Evolutionary conservation across 2,888 invertebrate genomes (phyloP).

Genomic region (Glaucopsyche alexis): DNA sequence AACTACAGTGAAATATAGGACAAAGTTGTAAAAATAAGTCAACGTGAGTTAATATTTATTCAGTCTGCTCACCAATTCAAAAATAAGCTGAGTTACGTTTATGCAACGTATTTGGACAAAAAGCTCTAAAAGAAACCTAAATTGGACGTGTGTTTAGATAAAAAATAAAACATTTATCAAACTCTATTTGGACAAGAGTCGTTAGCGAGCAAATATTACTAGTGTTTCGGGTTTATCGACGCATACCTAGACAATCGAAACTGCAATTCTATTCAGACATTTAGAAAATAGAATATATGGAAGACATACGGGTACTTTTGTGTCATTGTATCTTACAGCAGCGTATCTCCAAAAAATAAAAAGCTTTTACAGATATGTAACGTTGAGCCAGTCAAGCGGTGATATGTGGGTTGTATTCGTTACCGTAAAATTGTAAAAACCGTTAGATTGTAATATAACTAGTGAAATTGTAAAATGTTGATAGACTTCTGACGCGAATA

Average conservation of each 20-base stretch:
- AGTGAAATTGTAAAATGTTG: too few species aligned
- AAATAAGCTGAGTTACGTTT: background rate
- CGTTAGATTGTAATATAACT: too few species aligned
- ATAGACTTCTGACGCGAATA: too few species aligned
- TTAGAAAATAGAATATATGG: background rate
- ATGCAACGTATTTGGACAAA: background rate
- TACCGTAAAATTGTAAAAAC: too few species aligned
- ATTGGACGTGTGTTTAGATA: background rate
- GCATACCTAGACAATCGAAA: background rate
- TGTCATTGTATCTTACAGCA: background rate
- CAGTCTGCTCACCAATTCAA: too few species aligned
- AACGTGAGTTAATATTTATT: too few species aligned
- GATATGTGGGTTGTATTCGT: conserved; percentile 7
- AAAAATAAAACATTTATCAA: conserved; percentile 11
- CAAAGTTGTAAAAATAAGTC: too few species aligned
- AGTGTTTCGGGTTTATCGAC: conserved; percentile 3
- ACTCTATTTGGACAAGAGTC: background rate
- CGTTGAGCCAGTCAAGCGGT: conserved; percentile 2
- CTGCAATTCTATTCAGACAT: conserved; percentile 15
- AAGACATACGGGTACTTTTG: conserved; percentile 17
- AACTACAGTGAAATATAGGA: too few species aligned
- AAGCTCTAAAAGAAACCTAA: background rate
- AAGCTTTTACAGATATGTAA: background rate
- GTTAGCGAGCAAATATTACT: conserved; percentile 1
- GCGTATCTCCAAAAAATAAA: background rate